phyloP scores from a whole-genome alignment of 2,888 invertebrate species.

The Synanthedon tipuliformis region DNA sequence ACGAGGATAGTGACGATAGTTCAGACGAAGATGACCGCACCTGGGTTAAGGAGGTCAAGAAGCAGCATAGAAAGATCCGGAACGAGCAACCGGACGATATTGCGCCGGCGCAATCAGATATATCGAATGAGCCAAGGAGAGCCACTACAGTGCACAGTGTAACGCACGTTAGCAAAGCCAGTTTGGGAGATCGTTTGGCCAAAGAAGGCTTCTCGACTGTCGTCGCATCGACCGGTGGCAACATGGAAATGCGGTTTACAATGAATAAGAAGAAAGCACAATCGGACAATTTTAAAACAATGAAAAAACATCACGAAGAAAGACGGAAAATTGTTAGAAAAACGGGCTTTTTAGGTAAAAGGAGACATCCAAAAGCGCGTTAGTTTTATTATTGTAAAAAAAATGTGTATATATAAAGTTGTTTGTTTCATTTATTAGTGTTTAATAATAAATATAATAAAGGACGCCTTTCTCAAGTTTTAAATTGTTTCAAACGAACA shows the following conservation, averaged over 20 bases:
- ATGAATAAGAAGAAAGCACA: constrained; percentile 65
- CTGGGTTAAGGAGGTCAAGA: constrained; percentile 84
- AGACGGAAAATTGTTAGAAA: constrained; percentile 72
- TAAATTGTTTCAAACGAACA: too few species aligned
- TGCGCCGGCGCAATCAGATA: constrained; percentile 25
- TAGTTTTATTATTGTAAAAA: too few species aligned
- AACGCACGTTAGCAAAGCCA: constrained; percentile 69
- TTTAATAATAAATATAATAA: too few species aligned
- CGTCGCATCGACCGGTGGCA: constrained; percentile 73
- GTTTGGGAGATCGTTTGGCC: constrained; percentile 79
- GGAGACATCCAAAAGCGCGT: constrained; percentile 27
- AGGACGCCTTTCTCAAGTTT: too few species aligned
- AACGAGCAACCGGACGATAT: constrained; percentile 36
- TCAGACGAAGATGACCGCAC: constrained; percentile 87
- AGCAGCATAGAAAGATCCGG: constrained; percentile 76
- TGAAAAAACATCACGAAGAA: constrained; percentile 77
- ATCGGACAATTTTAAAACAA: constrained; percentile 68
- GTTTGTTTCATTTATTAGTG: too few species aligned
- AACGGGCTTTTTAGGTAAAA: constrained; percentile 52
- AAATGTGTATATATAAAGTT: too few species aligned
- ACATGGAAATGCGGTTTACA: constrained; percentile 83
- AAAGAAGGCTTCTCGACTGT: constrained; percentile 65
- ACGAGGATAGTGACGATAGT: constrained; percentile 56
- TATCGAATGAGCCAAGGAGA: constrained; percentile 18
- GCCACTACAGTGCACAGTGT: constrained; percentile 26